phyloP scores from a whole-genome alignment of 1,140 invertebrate genomes.

The Archegozetes longisetosus region DNA sequence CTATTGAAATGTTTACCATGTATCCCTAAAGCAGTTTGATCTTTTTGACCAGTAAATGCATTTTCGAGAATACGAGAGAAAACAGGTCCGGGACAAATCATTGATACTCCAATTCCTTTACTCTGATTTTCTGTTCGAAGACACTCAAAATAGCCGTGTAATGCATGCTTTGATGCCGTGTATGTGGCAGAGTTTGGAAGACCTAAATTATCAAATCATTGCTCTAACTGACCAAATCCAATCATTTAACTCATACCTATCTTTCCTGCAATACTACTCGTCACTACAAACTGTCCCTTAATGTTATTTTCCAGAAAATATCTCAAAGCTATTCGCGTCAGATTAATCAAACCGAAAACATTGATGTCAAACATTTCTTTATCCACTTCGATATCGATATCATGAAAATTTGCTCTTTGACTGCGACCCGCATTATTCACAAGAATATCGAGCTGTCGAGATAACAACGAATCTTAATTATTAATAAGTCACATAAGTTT shows the following conservation, averaged over 20 bases:
- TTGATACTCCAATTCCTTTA: conserved; percentile 42
- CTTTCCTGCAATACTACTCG: conserved; percentile 49
- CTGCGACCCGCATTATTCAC: conserved; percentile 66
- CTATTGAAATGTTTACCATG: conserved; percentile 28
- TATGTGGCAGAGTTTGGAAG: conserved; percentile 58
- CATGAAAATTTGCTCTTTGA: conserved; percentile 56
- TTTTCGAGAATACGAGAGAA: conserved; percentile 50
- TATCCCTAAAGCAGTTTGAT: conserved; percentile 17
- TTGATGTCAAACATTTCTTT: conserved; percentile 61
- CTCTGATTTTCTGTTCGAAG: conserved; percentile 16
- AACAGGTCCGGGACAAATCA: conserved; percentile 61
- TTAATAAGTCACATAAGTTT: too few relatives aligned
- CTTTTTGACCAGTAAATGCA: conserved; percentile 46
- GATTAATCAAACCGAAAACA: conserved; percentile 53
- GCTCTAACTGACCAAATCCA: background rate
- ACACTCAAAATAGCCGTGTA: conserved; percentile 35
- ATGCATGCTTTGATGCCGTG: conserved; percentile 57
- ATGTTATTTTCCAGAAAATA: conserved; percentile 40
- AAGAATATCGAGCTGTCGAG: conserved; percentile 48
- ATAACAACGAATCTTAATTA: background rate
- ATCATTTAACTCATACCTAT: background rate
- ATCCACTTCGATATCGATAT: conserved; percentile 57
- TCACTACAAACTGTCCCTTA: conserved; percentile 50
- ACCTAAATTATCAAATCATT: conserved; percentile 24
- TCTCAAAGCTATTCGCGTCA: conserved; percentile 47